These are phyloP conservation scores for Babylonia areolata DNA, from an alignment of 1,140 invertebrate genomes.

Conservation along the genomic window DNA sequence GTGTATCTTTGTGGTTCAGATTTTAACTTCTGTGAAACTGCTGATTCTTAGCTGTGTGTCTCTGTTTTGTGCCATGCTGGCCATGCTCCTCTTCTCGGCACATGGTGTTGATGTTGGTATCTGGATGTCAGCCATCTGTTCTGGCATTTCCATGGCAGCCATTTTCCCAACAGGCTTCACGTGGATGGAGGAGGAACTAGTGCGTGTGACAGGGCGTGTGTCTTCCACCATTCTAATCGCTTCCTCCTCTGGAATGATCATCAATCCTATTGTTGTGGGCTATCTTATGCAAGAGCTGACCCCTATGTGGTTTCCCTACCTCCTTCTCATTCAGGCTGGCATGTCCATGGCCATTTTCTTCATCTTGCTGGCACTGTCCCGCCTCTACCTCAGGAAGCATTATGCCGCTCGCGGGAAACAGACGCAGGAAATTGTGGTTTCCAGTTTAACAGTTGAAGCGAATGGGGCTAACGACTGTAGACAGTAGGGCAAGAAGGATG, in stretches of 20 bases:
- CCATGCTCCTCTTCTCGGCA: slow-evolving; percentile 33
- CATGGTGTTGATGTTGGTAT: slow-evolving; percentile 4
- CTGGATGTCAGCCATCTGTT: slow-evolving; percentile 39
- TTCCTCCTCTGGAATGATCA: slow-evolving; percentile 48
- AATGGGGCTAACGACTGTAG: too few species aligned
- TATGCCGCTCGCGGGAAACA: neutral
- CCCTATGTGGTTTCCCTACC: slow-evolving; percentile 58
- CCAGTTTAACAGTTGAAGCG: too few species aligned
- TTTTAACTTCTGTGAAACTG: slow-evolving; percentile 41
- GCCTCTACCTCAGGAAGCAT: slow-evolving; percentile 34
- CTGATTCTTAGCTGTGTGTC: slow-evolving; percentile 29
- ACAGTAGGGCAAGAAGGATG: too few species aligned
- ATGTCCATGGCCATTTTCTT: slow-evolving; percentile 45
- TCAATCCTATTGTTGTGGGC: slow-evolving; percentile 51
- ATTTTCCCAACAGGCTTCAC: slow-evolving; percentile 53
- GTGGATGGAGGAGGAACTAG: slow-evolving; percentile 54
- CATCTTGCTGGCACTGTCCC: slow-evolving; percentile 38
- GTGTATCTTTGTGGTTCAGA: slow-evolving; percentile 47
- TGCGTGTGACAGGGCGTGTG: slow-evolving; percentile 52
- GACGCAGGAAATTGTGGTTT: too few species aligned
- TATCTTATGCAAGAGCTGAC: slow-evolving; percentile 51
- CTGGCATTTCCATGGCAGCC: slow-evolving; percentile 50
- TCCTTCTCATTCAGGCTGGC: slow-evolving; percentile 41
- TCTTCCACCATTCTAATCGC: slow-evolving; percentile 53
- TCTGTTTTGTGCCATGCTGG: slow-evolving; percentile 34